Base-by-base conservation (phyloP, 1,140 invertebrate genomes). In the Brachionus rotundiformis region DNA sequence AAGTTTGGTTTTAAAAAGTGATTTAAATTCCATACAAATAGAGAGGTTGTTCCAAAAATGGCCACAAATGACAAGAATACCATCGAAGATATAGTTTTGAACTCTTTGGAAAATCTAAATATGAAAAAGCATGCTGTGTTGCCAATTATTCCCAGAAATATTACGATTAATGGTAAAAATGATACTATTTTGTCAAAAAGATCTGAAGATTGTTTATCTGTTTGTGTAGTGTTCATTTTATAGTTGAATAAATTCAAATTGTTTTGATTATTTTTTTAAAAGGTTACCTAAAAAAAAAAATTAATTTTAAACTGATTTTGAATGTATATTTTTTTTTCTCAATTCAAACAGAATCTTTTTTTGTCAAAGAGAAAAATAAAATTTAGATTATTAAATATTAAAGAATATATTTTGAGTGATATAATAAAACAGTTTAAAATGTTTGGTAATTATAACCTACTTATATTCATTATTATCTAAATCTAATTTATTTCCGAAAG, bases 21-120 rank as follows among this genome's bases (percentile, higher is more conserved):
- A 10, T 68, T 68, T 41, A 68, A 68, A 19, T 68, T 68, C 31
- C 31, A 68, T 23, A 36, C 13, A 68, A 68, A 68, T 16, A 27
- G 65, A 16, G 65, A 68, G 8, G n/a, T 23, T 19, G 25, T 68
- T 8, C 36, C 65, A 33, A 68, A 41, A 8, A 68, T 25, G 16
- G 65, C 31, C n/a, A 68, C 36, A 41, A 68, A 68, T 11, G 36
- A 36, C 65, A 68, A 23, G 10, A 36, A 68, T 16, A 68, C 36
- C 31, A 41, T 68, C 16, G 31, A 68, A 19, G 31, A 36, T n/a
- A 68, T 68, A 33, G 5, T 41, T 6, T 41, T 33, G 2, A 68
- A 41, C 23, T 68, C 65, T 68, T 68, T 68, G 5, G 65, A 36
- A 2, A 33, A 16, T 41, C 31, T 36, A 19, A 68, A 68, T 41